Conservation (phyloP, 2,797 vertebrate genomes). For the Tadarida brasiliensis region DNA sequence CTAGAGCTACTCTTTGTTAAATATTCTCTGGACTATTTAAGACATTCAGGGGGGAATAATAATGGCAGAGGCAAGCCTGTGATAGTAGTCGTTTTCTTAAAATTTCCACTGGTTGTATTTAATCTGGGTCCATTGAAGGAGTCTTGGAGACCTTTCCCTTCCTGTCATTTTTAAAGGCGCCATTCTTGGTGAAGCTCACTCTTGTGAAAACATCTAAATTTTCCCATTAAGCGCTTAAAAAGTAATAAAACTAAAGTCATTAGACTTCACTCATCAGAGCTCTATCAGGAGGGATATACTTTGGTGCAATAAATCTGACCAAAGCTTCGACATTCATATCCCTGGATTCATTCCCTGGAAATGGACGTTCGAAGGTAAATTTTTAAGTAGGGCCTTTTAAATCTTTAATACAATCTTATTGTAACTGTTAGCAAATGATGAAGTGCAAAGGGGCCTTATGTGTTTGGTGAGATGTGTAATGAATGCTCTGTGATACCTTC, state of each 20-base stretch:
- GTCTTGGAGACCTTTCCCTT: not conserved
- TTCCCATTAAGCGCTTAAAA: constrained; percentile 90
- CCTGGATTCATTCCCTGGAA: constrained; percentile 87
- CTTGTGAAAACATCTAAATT: constrained; percentile 89
- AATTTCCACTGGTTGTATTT: rapidly evolving
- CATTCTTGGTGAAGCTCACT: constrained; percentile 78
- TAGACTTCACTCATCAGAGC: constrained; percentile 86
- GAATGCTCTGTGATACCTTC: constrained; percentile 72
- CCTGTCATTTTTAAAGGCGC: constrained; percentile 80
- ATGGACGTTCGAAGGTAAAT: constrained; percentile 95
- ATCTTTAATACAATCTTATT: constrained; percentile 95
- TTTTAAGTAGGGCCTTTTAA: constrained; percentile 93
- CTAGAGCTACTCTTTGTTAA: constrained; percentile 44
- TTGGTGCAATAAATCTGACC: constrained; percentile 93
- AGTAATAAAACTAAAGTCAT: constrained; percentile 89
- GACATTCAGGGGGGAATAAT: not conserved
- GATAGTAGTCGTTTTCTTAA: not conserved
- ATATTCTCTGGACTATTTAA: constrained; percentile 65
- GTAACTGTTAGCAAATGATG: constrained; percentile 95
- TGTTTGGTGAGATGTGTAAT: constrained; percentile 86
- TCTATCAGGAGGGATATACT: constrained; percentile 86
- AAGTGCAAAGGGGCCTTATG: constrained; percentile 84
- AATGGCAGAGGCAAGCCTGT: constrained; percentile 55
- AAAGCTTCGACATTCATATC: constrained; percentile 89
- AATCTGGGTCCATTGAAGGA: not conserved